Percentiles rank a stretch among this genome's conserved stretches.
phyloP scores from a whole-genome alignment of 2,113 vertebrate species.

The Cepphus grylle region DNA sequence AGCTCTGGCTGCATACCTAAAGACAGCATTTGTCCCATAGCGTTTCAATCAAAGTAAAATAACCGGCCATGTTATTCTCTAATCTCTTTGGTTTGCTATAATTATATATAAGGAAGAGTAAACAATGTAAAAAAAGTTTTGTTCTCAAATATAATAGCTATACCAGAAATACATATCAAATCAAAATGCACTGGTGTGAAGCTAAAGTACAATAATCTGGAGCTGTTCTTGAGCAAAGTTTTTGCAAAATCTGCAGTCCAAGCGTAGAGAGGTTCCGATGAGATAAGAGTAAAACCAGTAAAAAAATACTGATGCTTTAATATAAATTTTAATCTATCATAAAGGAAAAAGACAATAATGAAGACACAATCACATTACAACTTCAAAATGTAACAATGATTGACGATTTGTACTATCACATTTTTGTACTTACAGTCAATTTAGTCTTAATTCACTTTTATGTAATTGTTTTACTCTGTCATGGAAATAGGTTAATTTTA shows the following conservation, averaged over 20 bases:
- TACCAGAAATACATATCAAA: background rate
- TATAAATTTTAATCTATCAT: background rate
- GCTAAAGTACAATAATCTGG: background rate
- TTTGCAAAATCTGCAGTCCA: background rate
- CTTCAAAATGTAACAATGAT: background rate
- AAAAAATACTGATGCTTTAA: background rate
- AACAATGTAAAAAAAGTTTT: background rate
- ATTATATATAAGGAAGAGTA: background rate
- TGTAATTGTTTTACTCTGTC: background rate
- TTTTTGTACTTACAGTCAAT: background rate
- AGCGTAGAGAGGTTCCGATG: background rate
- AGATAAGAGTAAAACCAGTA: background rate
- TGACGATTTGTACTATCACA: background rate
- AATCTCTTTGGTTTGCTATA: background rate
- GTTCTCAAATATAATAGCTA: background rate
- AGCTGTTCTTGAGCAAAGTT: background rate
- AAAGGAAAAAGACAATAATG: background rate
- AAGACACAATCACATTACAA: background rate
- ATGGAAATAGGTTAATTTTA: background rate
- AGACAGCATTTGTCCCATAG: background rate
- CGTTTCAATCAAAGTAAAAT: background rate
- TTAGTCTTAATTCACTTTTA: background rate
- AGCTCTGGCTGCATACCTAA: background rate
- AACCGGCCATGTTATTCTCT: background rate
- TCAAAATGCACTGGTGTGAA: background rate